Percentiles rank a stretch among this genome's conserved stretches.
These are phyloP conservation scores for Paedocypris sp. DNA, from an alignment of 2,113 vertebrate genomes.

Conservation along the genomic window DNA sequence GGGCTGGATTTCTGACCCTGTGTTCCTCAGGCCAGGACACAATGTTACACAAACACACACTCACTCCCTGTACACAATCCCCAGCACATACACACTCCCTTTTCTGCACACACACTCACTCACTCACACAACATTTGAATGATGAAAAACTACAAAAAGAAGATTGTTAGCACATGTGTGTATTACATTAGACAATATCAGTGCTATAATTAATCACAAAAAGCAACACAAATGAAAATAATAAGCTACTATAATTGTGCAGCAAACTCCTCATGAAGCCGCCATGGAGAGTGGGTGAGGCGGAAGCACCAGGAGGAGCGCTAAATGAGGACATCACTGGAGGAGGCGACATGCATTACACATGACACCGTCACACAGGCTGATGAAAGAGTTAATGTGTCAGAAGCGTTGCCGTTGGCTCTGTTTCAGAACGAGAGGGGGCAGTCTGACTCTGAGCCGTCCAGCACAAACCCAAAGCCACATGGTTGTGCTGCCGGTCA, in stretches of 20 bases:
- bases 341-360: constrained; percentile 3
- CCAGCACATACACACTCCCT: background rate
- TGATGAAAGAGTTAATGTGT: background rate
- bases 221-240: too few relatives aligned
- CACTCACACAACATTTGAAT: too few relatives aligned
- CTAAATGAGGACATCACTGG: constrained; percentile 13
- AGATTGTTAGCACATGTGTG: too few relatives aligned
- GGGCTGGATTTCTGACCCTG: background rate
- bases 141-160: too few relatives aligned
- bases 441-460: constrained; percentile 8
- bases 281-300: background rate
- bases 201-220: too few relatives aligned
- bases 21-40: background rate
- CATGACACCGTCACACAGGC: background rate
- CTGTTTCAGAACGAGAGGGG: constrained; percentile 24
- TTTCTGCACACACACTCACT: too few relatives aligned
- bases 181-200: too few relatives aligned
- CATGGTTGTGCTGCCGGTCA: too few relatives aligned
- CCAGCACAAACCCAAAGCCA: background rate
- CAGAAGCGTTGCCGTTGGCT: constrained; percentile 5
- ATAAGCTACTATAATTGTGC: background rate
- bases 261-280: background rate
- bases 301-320: background rate
- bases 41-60: constrained; percentile 8
- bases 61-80: background rate